A percentile compares a stretch with the other conserved stretches of the same genome.
Evolutionary conservation across 2,888 invertebrate genomes (phyloP).

Genomic region (Frankliniella fusca): DNA sequence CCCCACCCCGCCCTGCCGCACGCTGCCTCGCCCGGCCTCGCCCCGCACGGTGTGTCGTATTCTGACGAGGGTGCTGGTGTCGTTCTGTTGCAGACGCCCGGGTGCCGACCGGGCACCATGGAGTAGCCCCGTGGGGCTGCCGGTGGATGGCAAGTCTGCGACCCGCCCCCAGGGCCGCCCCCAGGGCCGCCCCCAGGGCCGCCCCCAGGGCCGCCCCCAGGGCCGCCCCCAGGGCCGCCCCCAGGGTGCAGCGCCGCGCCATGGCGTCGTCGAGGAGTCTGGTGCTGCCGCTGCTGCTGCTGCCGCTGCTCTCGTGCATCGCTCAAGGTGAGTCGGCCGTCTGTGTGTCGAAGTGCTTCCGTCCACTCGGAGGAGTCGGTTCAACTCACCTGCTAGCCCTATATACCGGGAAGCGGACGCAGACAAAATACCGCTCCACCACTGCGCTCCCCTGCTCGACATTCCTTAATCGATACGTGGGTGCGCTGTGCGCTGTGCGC

Average conservation of each 20-base stretch:
- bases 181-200: no score
- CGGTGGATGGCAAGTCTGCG: not conserved
- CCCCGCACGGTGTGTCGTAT: not conserved
- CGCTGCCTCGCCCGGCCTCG: no score
- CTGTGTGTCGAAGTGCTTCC: no score
- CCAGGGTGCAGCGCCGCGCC: not conserved
- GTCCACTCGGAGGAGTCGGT: not conserved
- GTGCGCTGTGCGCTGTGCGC: not conserved
- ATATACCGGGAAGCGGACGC: no score
- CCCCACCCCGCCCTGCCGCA: no score
- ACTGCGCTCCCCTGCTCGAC: not conserved
- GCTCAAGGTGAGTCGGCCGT: conserved; percentile 9
- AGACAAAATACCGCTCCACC: no score
- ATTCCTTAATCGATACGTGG: not conserved
- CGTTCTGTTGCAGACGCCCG: not conserved
- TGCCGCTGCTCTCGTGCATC: not conserved
- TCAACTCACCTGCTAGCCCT: no score
- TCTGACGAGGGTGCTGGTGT: not conserved
- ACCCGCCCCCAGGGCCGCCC: not conserved
- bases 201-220: not conserved
- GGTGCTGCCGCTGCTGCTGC: not conserved
- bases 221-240: no score
- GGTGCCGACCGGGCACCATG: not conserved
- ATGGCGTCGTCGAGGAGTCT: not conserved
- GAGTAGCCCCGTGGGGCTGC: not conserved